Percentiles rank a stretch among this genome's conserved stretches.
These are phyloP conservation scores for Cochlearius cochlearius DNA, from an alignment of 2,113 vertebrate species.

Conservation along the genomic window DNA sequence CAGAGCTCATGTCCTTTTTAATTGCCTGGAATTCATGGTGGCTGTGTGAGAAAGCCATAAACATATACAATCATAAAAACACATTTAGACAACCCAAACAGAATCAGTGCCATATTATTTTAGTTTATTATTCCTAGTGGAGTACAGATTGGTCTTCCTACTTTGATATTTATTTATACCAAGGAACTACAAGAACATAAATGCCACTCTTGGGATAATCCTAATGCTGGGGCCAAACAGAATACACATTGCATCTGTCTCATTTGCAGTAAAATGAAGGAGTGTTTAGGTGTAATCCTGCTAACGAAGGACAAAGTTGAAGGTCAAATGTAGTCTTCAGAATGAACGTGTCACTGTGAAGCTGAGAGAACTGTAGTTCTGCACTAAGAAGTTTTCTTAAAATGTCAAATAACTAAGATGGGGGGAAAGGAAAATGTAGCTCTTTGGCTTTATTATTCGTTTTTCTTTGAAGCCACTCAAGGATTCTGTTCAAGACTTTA, in stretches of 20 bases:
- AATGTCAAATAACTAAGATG: neutral
- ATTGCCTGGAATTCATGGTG: slow-evolving; percentile 77
- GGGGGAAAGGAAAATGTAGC: neutral
- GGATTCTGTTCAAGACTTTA: slow-evolving; percentile 56
- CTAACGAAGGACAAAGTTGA: slow-evolving; percentile 74
- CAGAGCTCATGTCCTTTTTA: slow-evolving; percentile 72
- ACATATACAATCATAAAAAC: slow-evolving; percentile 79
- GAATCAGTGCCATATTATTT: slow-evolving; percentile 80
- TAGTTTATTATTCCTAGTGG: slow-evolving; percentile 80
- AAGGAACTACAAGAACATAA: slow-evolving; percentile 73
- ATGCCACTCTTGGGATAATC: slow-evolving; percentile 77
- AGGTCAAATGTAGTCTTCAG: slow-evolving; percentile 68
- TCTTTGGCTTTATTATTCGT: slow-evolving; percentile 21
- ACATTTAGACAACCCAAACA: slow-evolving; percentile 77
- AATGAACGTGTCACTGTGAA: neutral
- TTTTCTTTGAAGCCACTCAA: slow-evolving; percentile 53
- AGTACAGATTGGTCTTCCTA: slow-evolving; percentile 71
- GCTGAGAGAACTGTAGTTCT: slow-evolving; percentile 11
- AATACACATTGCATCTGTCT: slow-evolving; percentile 66
- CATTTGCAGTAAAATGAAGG: slow-evolving; percentile 69
- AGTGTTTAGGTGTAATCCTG: slow-evolving; percentile 58
- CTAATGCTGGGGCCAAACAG: slow-evolving; percentile 57
- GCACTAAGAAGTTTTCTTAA: slow-evolving; percentile 32
- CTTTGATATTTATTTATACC: slow-evolving; percentile 81
- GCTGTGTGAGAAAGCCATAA: slow-evolving; percentile 74